Evolutionary conservation across 1,140 invertebrate species (phyloP), one percentile per base, ranked within the genome.

Genomic region (Drosophila funebris): DNA sequence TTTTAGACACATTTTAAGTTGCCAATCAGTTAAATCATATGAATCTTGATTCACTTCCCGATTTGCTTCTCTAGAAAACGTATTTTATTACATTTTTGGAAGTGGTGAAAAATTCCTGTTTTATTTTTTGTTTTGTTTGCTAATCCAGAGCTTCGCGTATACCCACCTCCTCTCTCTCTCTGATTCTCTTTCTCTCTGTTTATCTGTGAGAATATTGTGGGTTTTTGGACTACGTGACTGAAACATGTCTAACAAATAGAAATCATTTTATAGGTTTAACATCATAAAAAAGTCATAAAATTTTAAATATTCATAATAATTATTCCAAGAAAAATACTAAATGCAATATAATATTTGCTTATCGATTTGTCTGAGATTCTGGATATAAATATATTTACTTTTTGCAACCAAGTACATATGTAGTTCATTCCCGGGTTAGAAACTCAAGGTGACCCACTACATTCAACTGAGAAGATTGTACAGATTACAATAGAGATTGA

Each of bases 201-300:
- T n/a, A 29, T 29, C 2, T 39, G 16, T 16, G 24, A 70, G 52
- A 43, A 50, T 69, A 46, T 68, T 67, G 44, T 61, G 62, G 53
- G 53, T 27, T 60, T 64, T 57, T 88, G 83, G 83, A 74, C 83
- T 88, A 88, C 83, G 83, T 88, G 83, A 88, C 83, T 83, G 68
- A 73, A 53, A 72, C 58, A 62, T 78, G 69, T 33, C 66, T 48
- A 54, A 62, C 61, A 73, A 73, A 76, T 67, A 44, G 70, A 37
- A 54, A 73, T 41, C 60, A 66, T 76, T 84, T 84, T 80, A 85
- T 80, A 56, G 64, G 44, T 22, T 29, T 64, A 54, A 20, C 52
- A 46, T 62, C 60, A 77, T 88, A 79, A 89, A 89, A 89, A 68
- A 50, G 64, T 77, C 74, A 73, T 89, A 84, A 80, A 80, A 77